phyloP scores from a whole-genome alignment of 1,140 invertebrate genomes.

The Drosophila repleta region DNA sequence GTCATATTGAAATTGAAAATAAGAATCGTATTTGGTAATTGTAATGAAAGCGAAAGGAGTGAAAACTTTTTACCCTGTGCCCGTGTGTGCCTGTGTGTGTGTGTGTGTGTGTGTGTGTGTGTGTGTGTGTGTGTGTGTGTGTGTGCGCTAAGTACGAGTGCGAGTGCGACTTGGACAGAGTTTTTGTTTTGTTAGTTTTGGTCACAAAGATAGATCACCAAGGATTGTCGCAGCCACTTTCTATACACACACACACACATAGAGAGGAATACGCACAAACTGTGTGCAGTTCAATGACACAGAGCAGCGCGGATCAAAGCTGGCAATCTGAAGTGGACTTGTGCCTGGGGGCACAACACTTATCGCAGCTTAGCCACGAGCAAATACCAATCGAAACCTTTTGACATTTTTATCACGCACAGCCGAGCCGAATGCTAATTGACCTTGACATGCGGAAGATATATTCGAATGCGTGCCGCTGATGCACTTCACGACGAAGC shows the following conservation, averaged over 20 bases:
- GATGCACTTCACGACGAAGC: constrained; percentile 54
- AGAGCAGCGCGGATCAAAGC: constrained; percentile 36
- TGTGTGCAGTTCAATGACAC: constrained; percentile 65
- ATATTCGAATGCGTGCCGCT: constrained; percentile 54
- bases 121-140: constrained; percentile 1
- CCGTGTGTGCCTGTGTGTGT: too few species aligned
- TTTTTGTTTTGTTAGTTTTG: constrained; percentile 48
- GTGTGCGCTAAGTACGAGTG: constrained; percentile 22
- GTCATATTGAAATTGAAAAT: constrained; percentile 83
- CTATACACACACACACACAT: constrained; percentile 48
- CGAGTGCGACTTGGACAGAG: constrained; percentile 20
- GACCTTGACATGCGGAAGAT: constrained; percentile 82
- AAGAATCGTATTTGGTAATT: constrained; percentile 83
- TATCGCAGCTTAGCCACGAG: constrained; percentile 63
- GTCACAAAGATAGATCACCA: constrained; percentile 78
- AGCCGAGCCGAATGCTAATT: constrained; percentile 67
- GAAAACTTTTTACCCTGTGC: constrained; percentile 63
- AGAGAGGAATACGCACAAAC: constrained; percentile 12
- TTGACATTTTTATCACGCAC: constrained; percentile 81
- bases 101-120: constrained; percentile 7
- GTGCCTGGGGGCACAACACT: constrained; percentile 60
- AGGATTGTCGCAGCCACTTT: constrained; percentile 74
- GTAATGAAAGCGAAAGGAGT: constrained; percentile 81
- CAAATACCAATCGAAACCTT: constrained; percentile 80
- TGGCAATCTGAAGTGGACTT: constrained; percentile 53